A percentile compares a stretch with the other conserved stretches of the same genome.
Conservation (phyloP, 2,113 vertebrate species). For the Neoarius graeffei region DNA sequence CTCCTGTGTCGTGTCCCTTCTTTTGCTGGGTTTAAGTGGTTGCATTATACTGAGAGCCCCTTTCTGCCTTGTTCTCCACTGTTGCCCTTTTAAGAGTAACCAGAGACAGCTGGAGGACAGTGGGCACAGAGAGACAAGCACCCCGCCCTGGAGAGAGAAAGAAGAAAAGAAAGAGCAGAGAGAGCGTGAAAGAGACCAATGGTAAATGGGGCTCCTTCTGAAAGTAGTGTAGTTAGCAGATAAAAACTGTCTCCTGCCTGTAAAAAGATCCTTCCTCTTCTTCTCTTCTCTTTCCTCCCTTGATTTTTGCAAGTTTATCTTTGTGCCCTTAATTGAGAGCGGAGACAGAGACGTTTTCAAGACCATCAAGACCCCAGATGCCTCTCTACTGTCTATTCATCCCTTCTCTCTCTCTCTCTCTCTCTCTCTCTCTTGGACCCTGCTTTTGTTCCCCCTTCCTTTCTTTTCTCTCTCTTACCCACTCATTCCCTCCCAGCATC, state of each 20-base stretch:
- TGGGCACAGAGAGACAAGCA: slow-evolving; percentile 59
- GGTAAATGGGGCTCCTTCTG: slow-evolving; percentile 52
- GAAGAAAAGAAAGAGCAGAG: slow-evolving; percentile 21
- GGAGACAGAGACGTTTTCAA: slow-evolving; percentile 60
- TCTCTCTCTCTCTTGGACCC: slow-evolving; percentile 7
- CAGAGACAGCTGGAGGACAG: slow-evolving; percentile 55
- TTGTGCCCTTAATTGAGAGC: slow-evolving; percentile 65
- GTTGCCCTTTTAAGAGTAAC: slow-evolving; percentile 62
- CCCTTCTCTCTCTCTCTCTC: slow-evolving; percentile 20
- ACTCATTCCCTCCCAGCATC: slow-evolving; percentile 22
- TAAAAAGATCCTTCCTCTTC: slow-evolving; percentile 66
- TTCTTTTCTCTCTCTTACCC: slow-evolving; percentile 19
- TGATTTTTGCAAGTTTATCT: slow-evolving; percentile 57
- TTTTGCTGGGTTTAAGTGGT: slow-evolving; percentile 55
- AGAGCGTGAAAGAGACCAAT: slow-evolving; percentile 42
- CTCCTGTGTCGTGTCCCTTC: slow-evolving; percentile 41
- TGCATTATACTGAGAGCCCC: slow-evolving; percentile 53
- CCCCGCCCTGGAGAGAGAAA: slow-evolving; percentile 39
- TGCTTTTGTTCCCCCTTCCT: neutral
- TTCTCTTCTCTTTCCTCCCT: slow-evolving; percentile 43
- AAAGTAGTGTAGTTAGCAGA: slow-evolving; percentile 70
- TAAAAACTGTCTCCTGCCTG: slow-evolving; percentile 68
- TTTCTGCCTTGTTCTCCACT: slow-evolving; percentile 48
- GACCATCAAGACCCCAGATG: slow-evolving; percentile 51
- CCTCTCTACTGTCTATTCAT: slow-evolving; percentile 57